Evolutionary conservation across 1,140 invertebrate species (phyloP), one percentile per base, ranked within the genome.

Genomic region (Lepidurus apus): DNA sequence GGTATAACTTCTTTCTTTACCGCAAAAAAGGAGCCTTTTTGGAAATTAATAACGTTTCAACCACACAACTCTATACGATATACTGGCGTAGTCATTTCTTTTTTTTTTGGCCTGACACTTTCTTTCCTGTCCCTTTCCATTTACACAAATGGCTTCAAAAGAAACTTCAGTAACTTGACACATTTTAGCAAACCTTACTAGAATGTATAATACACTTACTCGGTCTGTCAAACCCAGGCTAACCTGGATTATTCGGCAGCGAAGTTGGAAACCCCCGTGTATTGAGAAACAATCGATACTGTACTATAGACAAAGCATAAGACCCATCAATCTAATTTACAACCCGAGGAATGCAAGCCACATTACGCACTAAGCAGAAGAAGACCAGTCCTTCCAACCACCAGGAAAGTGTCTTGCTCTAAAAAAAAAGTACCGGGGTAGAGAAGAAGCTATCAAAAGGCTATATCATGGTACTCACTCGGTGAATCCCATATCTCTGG

Each of bases 151-250:
- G 17, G 21, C 7, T 21, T 17, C 53, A 65, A 21, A 65, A 21
- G 17, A 65, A 65, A n/a, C 21, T 65, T 13, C 53, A 65, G 53
- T 65, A 65, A 65, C 53, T 65, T 65, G 53, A 65, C 53, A 65
- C 53, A 21, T 65, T 65, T 65, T 65, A 65, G 53, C 21, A 65
- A 65, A 65, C 17, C 53, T 65, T 65, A 65, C 53, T 65, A 65
- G 53, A 65, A 65, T 65, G 53, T 65, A 65, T 65, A 65, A 65
- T 65, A 65, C 53, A 65, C 53, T 65, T 65, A n/a, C 21, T 65
- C 21, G 53, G 17, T 21, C 53, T 65, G 53, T 65, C 53, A 65
- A 65, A 65, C 8, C 0, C 53, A 65, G 13, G 7, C 13, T 65
- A n/a, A n/a, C 53, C 17, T 7, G 17, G 2, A 7, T 65, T 21